Evolutionary conservation across 2,113 vertebrate genomes (phyloP), one percentile per base, ranked within the genome.

Genomic region (Carlito syrichta): DNA sequence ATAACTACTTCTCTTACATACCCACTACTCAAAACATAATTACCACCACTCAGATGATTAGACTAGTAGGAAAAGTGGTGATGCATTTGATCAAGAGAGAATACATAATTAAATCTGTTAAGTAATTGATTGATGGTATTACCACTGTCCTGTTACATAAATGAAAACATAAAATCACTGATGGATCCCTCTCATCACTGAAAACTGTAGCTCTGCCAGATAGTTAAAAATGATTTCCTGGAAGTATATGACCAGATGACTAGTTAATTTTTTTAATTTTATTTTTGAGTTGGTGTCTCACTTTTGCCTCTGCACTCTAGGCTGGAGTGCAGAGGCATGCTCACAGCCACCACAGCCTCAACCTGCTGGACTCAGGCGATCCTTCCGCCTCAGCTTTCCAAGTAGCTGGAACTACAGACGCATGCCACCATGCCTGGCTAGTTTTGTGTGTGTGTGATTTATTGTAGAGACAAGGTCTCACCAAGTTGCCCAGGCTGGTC

Each of bases 71-170:
- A 92, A 94, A 48, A 89, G 16, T 22, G 76, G 16, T 62, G 95
- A 96, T 95, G 63, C 14, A 66, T 83, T 74, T 95, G 79, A 91
- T 69, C 45, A 89, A 84, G 48, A 79, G 17, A 69, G 48, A 91
- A 78, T 58, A 56, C 91, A 32, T 71, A 86, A 71, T 89, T 94
- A 88, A 86, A 86, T 54, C 50, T 54, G 60, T 30, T 77, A 94
- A 45, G 58, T 79, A 76, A 93, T 0, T 81, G 56, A 45, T 16
- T 62, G 23, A 68, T 74, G 23, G 60, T 82, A 88, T 32, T 12
- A 69, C 35, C 50, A 77, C 14, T 54, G 30, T 74, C 27, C 69
- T 79, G 40, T 69, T 89, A 92, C 1, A 83, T 90, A 48, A 87
- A 43, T 73, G 54, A 76, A 77, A 86, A 85, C 50, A 43, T n/a